A percentile compares a stretch with the other conserved stretches of the same genome.
phyloP scores from a whole-genome alignment of 2,888 invertebrate genomes.

The Eupithecia centaureata region DNA sequence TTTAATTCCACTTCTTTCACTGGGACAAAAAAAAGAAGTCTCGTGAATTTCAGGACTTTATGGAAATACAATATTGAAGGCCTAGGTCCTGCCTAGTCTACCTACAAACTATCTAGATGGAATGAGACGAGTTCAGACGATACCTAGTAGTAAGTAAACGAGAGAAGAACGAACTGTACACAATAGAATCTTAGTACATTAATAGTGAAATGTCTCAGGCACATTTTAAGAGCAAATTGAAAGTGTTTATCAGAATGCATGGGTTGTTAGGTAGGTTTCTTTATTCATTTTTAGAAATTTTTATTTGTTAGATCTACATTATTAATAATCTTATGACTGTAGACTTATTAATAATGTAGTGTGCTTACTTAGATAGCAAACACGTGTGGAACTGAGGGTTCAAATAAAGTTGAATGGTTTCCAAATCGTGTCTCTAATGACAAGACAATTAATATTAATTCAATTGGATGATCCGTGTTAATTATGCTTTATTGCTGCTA shows the following conservation, averaged over 20 bases:
- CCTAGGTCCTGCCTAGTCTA: not conserved
- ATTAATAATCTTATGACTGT: no score
- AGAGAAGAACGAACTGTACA: conserved; percentile 32
- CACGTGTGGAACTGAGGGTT: not conserved
- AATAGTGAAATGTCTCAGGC: conserved; percentile 32
- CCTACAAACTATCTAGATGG: conserved; percentile 20
- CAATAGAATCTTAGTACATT: conserved; percentile 24
- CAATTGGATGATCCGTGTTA: not conserved
- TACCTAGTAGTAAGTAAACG: conserved; percentile 31
- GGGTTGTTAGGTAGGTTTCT: not conserved
- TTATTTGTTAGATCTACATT: no score
- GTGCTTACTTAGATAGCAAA: no score
- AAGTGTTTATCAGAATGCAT: conserved; percentile 24
- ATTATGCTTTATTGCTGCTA: not conserved
- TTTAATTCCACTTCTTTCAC: not conserved
- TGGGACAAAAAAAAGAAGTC: not conserved
- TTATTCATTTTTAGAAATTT: no score
- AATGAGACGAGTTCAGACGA: conserved; percentile 28
- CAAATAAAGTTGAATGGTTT: not conserved
- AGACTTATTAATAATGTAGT: no score
- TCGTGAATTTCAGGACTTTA: not conserved
- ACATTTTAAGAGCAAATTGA: conserved; percentile 34
- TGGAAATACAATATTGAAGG: not conserved
- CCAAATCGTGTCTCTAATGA: not conserved
- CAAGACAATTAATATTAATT: not conserved